These are phyloP conservation scores for Pseudobourletiella spinata DNA, from an alignment of 1,140 invertebrate genomes.

Conservation along the genomic window DNA sequence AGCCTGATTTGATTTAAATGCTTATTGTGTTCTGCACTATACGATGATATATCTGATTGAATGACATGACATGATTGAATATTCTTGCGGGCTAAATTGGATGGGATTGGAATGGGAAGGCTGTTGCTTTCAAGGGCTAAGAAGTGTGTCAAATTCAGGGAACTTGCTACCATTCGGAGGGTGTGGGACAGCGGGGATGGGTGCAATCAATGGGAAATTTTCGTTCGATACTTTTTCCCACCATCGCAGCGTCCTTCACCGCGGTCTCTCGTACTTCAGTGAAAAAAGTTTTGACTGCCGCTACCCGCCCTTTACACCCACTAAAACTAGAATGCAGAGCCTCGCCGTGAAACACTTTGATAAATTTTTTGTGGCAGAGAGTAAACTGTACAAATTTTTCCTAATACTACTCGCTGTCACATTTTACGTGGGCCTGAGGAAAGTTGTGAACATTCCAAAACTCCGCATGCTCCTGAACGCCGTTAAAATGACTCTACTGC, in stretches of 20 bases:
- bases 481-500: too few relatives aligned
- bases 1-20: constrained; percentile 10
- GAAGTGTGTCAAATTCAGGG: too few relatives aligned
- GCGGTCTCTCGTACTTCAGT: constrained; percentile 17
- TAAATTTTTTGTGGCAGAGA: background rate
- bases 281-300: constrained; percentile 12
- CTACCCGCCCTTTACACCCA: constrained; percentile 17
- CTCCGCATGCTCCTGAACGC: too few relatives aligned
- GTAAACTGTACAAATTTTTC: background rate
- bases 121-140: too few relatives aligned
- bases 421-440: background rate
- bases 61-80: too few relatives aligned
- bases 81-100: too few relatives aligned
- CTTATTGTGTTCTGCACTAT: too few relatives aligned
- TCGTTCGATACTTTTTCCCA: constrained; percentile 89
- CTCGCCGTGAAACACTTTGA: constrained; percentile 4
- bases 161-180: constrained; percentile 72
- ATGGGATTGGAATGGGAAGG: too few relatives aligned
- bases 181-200: constrained; percentile 81
- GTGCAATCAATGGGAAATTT: constrained; percentile 82
- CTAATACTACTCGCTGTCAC: background rate
- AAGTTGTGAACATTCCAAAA: background rate
- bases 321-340: constrained; percentile 7
- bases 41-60: too few relatives aligned
- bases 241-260: constrained; percentile 15